Percentiles rank a stretch among this genome's conserved stretches.
phyloP scores from a whole-genome alignment of 2,797 vertebrate genomes.

The Pangasius djambal region DNA sequence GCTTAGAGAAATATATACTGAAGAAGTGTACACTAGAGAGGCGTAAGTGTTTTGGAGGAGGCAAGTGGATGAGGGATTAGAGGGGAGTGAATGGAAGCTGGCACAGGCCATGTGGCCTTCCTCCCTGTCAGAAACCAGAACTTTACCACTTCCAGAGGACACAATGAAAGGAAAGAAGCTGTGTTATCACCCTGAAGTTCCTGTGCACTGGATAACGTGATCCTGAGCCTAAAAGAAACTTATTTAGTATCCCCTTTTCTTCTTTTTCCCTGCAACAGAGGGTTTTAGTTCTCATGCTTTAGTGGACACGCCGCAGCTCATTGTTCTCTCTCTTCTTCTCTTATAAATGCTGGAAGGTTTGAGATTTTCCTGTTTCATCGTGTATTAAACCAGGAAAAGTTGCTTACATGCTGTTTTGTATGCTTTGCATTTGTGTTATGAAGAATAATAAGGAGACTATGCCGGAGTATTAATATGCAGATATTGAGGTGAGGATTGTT shows the following conservation, averaged over 20 bases:
- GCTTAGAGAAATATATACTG: neutral
- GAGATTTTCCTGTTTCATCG: slow-evolving; percentile 45
- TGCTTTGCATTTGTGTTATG: slow-evolving; percentile 24
- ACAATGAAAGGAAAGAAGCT: slow-evolving; percentile 79
- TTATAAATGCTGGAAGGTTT: slow-evolving; percentile 32
- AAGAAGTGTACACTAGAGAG: neutral
- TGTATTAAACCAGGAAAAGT: slow-evolving; percentile 44
- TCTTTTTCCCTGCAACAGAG: slow-evolving; percentile 41
- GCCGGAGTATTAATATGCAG: slow-evolving; percentile 4
- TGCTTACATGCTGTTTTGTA: slow-evolving; percentile 24
- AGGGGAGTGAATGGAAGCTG: slow-evolving; percentile 23
- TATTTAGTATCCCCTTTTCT: slow-evolving; percentile 69
- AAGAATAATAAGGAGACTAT: neutral
- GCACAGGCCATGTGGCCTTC: slow-evolving; percentile 63
- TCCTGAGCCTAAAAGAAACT: slow-evolving; percentile 67
- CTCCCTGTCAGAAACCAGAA: slow-evolving; percentile 65
- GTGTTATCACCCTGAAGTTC: slow-evolving; percentile 62
- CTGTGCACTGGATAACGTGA: slow-evolving; percentile 64
- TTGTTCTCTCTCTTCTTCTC: slow-evolving; percentile 43
- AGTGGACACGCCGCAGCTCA: slow-evolving; percentile 46
- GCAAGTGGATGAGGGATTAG: neutral
- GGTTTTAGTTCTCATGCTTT: slow-evolving; percentile 56
- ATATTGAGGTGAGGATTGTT: slow-evolving; percentile 4
- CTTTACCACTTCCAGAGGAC: slow-evolving; percentile 59
- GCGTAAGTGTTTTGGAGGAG: slow-evolving; percentile 16